A percentile compares a stretch with the other conserved stretches of the same genome.
Conservation (phyloP, 2,113 vertebrate species). For the Sterna hirundo region DNA sequence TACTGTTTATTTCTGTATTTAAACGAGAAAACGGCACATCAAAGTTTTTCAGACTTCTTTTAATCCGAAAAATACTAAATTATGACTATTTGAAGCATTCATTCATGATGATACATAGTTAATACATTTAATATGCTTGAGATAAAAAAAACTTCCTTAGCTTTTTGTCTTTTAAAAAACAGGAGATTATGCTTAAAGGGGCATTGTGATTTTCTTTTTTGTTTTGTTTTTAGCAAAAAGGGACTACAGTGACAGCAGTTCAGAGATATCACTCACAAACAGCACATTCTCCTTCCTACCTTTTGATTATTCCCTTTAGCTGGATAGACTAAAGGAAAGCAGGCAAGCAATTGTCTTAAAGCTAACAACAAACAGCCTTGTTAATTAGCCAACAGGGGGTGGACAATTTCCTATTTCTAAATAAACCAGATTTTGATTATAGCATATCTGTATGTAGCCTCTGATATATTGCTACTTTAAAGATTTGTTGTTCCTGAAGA, state of each 20-base stretch:
- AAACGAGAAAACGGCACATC: not conserved
- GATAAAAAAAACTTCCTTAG: not conserved
- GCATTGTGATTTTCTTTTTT: not conserved
- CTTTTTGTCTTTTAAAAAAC: constrained; percentile 10
- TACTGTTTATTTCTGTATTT: not conserved
- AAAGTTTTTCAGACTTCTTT: not conserved
- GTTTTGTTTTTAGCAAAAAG: not conserved
- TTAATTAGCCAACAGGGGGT: not conserved
- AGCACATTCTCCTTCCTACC: not conserved
- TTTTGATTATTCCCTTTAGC: constrained; percentile 3
- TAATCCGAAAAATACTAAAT: not conserved
- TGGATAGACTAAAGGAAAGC: not conserved
- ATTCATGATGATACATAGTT: not conserved
- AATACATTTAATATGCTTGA: not conserved
- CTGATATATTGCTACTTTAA: not conserved
- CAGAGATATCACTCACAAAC: constrained; percentile 34
- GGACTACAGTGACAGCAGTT: not conserved
- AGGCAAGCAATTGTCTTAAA: not conserved
- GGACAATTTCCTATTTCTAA: not conserved
- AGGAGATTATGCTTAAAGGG: not conserved
- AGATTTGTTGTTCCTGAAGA: not conserved
- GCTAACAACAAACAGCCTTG: not conserved
- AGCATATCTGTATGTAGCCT: not conserved
- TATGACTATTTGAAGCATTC: not conserved
- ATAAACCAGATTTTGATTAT: not conserved